These are phyloP conservation scores for Lithophane ornitopus DNA, from an alignment of 2,888 invertebrate genomes.

Conservation along the genomic window DNA sequence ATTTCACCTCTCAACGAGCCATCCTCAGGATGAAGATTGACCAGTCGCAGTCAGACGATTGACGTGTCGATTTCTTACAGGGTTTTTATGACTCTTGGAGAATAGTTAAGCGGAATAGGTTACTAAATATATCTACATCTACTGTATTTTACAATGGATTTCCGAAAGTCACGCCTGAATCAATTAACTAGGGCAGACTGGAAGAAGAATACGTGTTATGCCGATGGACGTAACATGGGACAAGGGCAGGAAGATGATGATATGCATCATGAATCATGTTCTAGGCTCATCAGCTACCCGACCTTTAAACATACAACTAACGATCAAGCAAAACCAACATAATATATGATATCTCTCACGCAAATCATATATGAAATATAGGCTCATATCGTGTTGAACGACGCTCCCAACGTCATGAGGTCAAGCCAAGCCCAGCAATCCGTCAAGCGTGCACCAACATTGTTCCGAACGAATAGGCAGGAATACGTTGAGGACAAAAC, in stretches of 20 bases:
- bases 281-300: constrained; percentile 1
- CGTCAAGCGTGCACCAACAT: constrained; percentile 46
- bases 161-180: no score
- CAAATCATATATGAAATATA: constrained; percentile 53
- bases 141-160: no score
- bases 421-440: constrained; percentile 50
- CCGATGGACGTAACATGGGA: no score
- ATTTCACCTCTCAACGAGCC: no score
- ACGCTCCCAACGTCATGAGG: constrained; percentile 51
- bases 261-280: not conserved
- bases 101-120: no score
- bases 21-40: no score
- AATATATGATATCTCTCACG: constrained; percentile 54
- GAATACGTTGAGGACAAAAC: constrained; percentile 10
- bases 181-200: no score
- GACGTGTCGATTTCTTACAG: no score
- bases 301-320: constrained; percentile 18
- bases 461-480: constrained; percentile 38
- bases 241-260: not conserved
- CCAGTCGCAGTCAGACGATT: no score
- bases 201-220: not conserved
- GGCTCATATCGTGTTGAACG: constrained; percentile 40
- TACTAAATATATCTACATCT: no score
- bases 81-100: no score
- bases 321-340: constrained; percentile 24